Base-by-base conservation (phyloP, 2,888 invertebrate species). In the Phortica magna region DNA sequence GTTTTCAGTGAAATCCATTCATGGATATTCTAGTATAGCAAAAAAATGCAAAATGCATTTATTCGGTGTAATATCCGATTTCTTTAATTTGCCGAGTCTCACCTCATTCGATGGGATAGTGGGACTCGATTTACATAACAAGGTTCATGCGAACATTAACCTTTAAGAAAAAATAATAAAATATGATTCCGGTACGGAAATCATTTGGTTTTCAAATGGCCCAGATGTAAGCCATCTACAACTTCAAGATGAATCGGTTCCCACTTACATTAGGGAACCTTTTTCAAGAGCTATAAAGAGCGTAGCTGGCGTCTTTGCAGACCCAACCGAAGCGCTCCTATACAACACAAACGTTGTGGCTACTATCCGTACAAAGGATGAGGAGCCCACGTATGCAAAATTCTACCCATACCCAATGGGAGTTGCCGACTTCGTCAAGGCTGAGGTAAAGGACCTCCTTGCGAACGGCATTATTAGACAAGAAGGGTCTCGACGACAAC, bases 61-160 rank as follows among this genome's bases (percentile, higher is more conserved):
- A 7, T 59, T 59, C 59, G 70, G 74, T 10, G 77, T 19, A 41
- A 79, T 65, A 71, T 77, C 74, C 41, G n/a, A 59, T 14, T 80
- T 82, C 76, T 76, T 79, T 68, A 77, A 79, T 70, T 72, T 80
- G 12, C 75, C 78, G 31, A 55, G 73, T 57, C 74, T 80, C 43
- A 53, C 48, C 57, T 77, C 80, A 12, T 81, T 80, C 55, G 80
- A 83, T 73, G 80, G 78, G 12, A 81, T 80, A 53, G 71, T 81
- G 48, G 81, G 79, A 14, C 72, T 82, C 55, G 81, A 81, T 74
- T 57, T 82, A 76, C 61, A 81, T 70, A 81, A 76, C 57, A 76
- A 78, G 70, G 61, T 73, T 22, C 76, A 77, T 74, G 79, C 80
- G 71, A 75, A 64, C 64, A 55, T 80, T 42, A 73, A 78, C 73